These are phyloP conservation scores for Pempheris klunzingeri DNA, from an alignment of 2,797 vertebrate species.

Conservation along the genomic window DNA sequence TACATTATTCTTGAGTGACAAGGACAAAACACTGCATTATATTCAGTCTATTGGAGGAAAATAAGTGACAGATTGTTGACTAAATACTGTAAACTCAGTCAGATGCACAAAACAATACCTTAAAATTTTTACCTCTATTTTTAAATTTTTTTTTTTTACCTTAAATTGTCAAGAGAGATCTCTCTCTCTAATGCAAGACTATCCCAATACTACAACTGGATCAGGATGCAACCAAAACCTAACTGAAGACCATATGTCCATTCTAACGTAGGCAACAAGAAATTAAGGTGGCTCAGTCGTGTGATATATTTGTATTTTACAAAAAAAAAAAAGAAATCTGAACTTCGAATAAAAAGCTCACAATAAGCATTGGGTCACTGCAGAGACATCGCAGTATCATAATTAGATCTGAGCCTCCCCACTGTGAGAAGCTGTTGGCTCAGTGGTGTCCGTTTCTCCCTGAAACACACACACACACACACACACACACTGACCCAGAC, in stretches of 20 bases:
- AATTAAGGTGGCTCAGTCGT: too few relatives aligned
- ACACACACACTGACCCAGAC: background rate
- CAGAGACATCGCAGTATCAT: background rate
- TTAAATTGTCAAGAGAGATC: too few relatives aligned
- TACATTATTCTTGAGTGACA: background rate
- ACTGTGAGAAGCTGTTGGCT: slow-evolving; percentile 26
- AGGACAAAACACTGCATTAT: background rate
- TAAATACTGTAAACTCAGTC: background rate
- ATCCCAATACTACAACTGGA: background rate
- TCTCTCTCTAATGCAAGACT: too few relatives aligned
- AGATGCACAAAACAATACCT: background rate
- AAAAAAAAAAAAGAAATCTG: background rate
- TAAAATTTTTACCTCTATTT: background rate
- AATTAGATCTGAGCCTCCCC: slow-evolving; percentile 22
- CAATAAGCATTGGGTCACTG: background rate
- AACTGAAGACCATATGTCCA: background rate
- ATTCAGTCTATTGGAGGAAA: background rate
- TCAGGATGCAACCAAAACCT: background rate
- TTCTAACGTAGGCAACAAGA: background rate
- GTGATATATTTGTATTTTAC: too few relatives aligned
- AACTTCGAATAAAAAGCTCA: slow-evolving; percentile 1
- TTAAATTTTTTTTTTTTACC: too few relatives aligned
- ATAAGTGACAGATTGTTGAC: background rate
- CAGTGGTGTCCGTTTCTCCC: background rate
- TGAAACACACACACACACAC: background rate